These are phyloP conservation scores for Microchirus variegatus DNA, from an alignment of 2,797 vertebrate species.

Conservation along the genomic window DNA sequence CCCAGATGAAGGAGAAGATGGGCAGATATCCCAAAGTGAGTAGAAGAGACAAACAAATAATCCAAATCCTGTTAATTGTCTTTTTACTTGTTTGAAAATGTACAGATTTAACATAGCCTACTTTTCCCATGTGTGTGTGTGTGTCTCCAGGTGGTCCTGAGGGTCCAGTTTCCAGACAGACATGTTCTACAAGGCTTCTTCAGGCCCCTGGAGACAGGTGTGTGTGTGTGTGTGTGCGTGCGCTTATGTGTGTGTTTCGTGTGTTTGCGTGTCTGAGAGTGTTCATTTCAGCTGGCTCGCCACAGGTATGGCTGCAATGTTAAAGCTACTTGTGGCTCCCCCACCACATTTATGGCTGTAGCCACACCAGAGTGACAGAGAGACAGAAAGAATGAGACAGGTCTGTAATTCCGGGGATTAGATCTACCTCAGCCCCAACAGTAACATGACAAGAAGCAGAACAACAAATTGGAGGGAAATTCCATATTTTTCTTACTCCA, in stretches of 20 bases:
- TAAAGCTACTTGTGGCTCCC: conserved; percentile 60
- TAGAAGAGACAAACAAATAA: not conserved
- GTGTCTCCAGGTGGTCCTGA: conserved; percentile 87
- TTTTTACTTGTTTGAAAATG: conserved; percentile 1
- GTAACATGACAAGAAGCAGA: conserved; percentile 42
- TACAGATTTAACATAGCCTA: not conserved
- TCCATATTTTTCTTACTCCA: conserved; percentile 43
- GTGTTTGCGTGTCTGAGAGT: conserved; percentile 5
- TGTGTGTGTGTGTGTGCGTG: conserved; percentile 37
- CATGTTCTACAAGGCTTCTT: conserved; percentile 94
- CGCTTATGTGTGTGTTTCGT: not conserved
- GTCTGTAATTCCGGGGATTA: conserved; percentile 67
- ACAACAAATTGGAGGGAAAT: conserved; percentile 65
- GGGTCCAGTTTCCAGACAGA: conserved; percentile 94
- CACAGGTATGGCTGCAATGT: conserved; percentile 77
- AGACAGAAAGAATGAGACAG: conserved; percentile 61
- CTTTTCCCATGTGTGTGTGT: conserved; percentile 17
- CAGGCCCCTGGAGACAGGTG: conserved; percentile 90
- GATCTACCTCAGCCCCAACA: conserved; percentile 56
- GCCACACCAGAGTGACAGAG: conserved; percentile 67
- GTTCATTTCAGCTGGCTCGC: conserved; percentile 68
- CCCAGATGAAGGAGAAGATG: conserved; percentile 89
- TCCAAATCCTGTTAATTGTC: not conserved
- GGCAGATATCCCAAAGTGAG: conserved; percentile 91
- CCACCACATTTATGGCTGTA: conserved; percentile 62